Conservation (phyloP, 2,113 vertebrate genomes). For the Syngnathoides biaculeatus region DNA sequence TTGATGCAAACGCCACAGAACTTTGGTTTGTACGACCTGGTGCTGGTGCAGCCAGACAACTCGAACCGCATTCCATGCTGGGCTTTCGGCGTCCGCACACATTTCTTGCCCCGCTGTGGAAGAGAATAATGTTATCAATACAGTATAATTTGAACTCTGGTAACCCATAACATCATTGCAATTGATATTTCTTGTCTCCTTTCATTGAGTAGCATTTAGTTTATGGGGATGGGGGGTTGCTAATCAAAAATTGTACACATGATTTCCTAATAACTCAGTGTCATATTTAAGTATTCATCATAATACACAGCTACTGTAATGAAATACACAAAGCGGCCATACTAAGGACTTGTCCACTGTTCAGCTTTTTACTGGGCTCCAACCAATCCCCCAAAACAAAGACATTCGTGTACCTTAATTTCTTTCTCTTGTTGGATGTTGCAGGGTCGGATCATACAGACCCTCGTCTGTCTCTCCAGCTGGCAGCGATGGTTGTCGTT, state of each 20-base stretch:
- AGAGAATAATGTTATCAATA: neutral
- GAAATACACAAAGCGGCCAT: too few species aligned
- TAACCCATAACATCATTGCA: too few species aligned
- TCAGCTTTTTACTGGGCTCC: too few species aligned
- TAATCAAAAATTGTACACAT: too few species aligned
- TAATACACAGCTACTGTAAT: too few species aligned
- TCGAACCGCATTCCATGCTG: slow-evolving; percentile 64
- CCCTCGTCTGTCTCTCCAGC: slow-evolving; percentile 73
- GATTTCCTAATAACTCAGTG: too few species aligned
- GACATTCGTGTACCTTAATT: slow-evolving; percentile 64
- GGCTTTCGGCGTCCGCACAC: slow-evolving; percentile 62
- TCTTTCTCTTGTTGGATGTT: slow-evolving; percentile 50
- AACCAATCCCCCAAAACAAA: neutral
- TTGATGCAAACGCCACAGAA: slow-evolving; percentile 76
- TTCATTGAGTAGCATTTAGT: too few species aligned
- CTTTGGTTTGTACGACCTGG: slow-evolving; percentile 64
- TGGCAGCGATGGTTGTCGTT: slow-evolving; percentile 73
- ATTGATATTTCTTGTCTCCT: too few species aligned
- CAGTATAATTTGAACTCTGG: too few species aligned
- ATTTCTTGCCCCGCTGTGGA: slow-evolving; percentile 74
- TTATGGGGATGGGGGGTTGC: too few species aligned
- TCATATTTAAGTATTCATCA: too few species aligned
- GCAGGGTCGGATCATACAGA: slow-evolving; percentile 75
- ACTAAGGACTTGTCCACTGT: too few species aligned
- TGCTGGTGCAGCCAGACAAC: slow-evolving; percentile 74